Evolutionary conservation across 2,797 vertebrate genomes (phyloP), one percentile per base, ranked within the genome.

Genomic region (Enteromius trimaculatus): DNA sequence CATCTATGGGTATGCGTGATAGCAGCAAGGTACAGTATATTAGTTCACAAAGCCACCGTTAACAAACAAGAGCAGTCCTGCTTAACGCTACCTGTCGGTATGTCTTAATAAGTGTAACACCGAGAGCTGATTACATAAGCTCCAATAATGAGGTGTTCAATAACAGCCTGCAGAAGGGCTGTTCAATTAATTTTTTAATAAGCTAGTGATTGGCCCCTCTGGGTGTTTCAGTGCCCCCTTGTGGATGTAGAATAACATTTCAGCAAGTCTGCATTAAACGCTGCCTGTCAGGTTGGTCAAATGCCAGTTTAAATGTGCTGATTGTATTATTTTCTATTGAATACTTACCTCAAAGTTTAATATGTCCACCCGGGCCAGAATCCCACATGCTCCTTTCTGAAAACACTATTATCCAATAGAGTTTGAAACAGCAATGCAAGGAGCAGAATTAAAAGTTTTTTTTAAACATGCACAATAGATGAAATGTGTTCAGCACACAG

Each of bases 91-190:
- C 77, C 77, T 87, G 84, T 79, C 13, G 60, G 74, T 77, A n/a
- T 76, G 68, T 68, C 60, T 82, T 75, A 84, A 80, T 77, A 72
- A 53, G 55, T 55, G 69, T 58, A 71, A 82, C 19, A 53, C 65
- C 44, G 68, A 80, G 70, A 72, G 80, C 69, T 81, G 53, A 53
- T 86, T 84, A 87, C 72, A 82, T 79, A 87, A 62, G 47, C 82
- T 42, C 34, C 66, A 62, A 74, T 88, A 87, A 90, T 82, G 87
- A 84, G 84, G 39, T 80, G 85, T 83, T 80, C 74, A 88, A 86
- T 82, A 88, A 84, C 75, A 87, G 84, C 84, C 82, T 86, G 78
- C 44, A 58, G 72, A 83, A 77, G 66, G 69, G 74, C 66, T 29
- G 60, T 71, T 82, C 64, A 82, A 86, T 86, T 75, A 74, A 76